Evolutionary conservation across 2,888 invertebrate species (phyloP).

Genomic region (Fragum sueziense): DNA sequence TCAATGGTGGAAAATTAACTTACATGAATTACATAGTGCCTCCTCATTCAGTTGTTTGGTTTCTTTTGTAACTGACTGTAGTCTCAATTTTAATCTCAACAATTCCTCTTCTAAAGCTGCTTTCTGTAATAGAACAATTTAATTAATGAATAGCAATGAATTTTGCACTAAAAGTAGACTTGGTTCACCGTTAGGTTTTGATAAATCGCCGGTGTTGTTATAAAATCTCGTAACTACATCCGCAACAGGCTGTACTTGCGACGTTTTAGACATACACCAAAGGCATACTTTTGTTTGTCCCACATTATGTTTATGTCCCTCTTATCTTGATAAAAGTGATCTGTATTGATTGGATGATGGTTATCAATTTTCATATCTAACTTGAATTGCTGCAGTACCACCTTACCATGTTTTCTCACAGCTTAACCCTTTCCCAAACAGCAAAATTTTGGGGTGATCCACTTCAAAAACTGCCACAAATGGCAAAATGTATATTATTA

Average conservation of each 20-base stretch:
- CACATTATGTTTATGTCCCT: no score
- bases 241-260: no score
- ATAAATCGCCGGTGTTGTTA: no score
- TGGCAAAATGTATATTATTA: background rate
- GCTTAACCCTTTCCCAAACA: background rate
- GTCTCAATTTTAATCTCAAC: constrained; percentile 24
- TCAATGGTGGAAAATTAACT: background rate
- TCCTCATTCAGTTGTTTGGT: background rate
- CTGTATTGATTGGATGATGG: no score
- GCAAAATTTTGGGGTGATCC: background rate
- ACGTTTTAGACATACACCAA: no score
- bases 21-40: constrained; percentile 16
- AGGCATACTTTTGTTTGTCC: no score
- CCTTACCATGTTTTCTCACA: background rate
- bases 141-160: background rate
- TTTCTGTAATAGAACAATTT: constrained; percentile 44
- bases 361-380: background rate
- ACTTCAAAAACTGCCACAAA: background rate
- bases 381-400: no score
- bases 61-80: background rate
- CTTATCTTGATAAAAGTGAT: no score
- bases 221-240: no score
- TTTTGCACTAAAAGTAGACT: background rate
- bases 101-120: constrained; percentile 48
- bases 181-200: background rate